These are phyloP conservation scores for Dolichoris vasculosae DNA, from an alignment of 1,140 invertebrate species.

Conservation along the genomic window DNA sequence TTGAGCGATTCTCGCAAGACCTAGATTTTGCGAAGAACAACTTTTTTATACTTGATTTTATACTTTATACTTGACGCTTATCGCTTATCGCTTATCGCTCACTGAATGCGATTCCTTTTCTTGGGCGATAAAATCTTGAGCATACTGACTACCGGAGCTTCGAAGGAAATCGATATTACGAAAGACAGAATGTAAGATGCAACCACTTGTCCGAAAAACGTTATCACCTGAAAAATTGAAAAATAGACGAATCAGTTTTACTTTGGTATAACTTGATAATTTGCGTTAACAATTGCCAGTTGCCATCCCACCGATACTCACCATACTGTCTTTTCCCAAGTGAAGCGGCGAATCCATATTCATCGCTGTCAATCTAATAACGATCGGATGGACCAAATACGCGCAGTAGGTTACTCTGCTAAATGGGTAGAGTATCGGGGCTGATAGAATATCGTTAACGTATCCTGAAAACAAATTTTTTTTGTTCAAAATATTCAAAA, in stretches of 20 bases:
- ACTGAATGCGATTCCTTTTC: constrained; percentile 75
- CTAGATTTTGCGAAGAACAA: constrained; percentile 17
- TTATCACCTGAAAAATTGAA: constrained; percentile 84
- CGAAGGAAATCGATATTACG: constrained; percentile 85
- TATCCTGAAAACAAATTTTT: constrained; percentile 78
- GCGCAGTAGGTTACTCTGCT: constrained; percentile 89
- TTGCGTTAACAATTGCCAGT: not conserved
- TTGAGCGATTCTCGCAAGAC: not conserved
- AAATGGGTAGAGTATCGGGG: constrained; percentile 86
- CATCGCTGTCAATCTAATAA: constrained; percentile 84
- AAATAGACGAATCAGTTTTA: constrained; percentile 56
- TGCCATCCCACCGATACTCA: constrained; percentile 66
- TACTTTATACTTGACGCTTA: not conserved
- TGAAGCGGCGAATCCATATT: constrained; percentile 86
- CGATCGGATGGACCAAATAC: constrained; percentile 87
- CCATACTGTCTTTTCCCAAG: constrained; percentile 83
- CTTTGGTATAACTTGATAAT: not conserved
- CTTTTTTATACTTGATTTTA: too few species aligned
- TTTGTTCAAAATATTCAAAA: too few species aligned
- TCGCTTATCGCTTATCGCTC: constrained; percentile 38
- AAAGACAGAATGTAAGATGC: constrained; percentile 86
- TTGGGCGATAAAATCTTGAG: constrained; percentile 86
- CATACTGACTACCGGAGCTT: constrained; percentile 89
- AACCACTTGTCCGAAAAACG: constrained; percentile 85
- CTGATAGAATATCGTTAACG: constrained; percentile 82